Evolutionary conservation across 1,140 invertebrate species (phyloP).

Genomic region (Piezodorus guildinii): DNA sequence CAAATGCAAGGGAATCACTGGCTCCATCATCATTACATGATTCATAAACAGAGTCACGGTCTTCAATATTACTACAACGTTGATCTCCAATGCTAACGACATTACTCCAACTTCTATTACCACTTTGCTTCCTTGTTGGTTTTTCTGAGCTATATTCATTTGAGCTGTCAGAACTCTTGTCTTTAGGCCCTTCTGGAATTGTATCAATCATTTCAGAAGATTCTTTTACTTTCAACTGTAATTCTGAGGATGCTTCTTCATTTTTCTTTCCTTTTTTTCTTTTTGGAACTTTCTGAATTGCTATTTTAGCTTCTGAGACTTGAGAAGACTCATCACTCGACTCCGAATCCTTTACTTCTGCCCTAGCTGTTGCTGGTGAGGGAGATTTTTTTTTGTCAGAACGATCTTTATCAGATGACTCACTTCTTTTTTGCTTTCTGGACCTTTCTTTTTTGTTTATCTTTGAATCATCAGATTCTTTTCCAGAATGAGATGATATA

Average conservation of each 20-base stretch:
- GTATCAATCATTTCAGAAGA: background rate
- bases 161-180: constrained; percentile 19
- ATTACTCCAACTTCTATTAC: background rate
- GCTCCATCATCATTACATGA: constrained; percentile 26
- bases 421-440: constrained; percentile 5
- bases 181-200: background rate
- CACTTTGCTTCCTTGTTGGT: background rate
- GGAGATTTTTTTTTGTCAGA: background rate
- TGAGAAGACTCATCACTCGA: constrained; percentile 25
- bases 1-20: constrained; percentile 12
- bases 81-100: constrained; percentile 9
- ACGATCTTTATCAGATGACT: constrained; percentile 5
- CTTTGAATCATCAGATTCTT: constrained; percentile 12
- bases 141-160: background rate
- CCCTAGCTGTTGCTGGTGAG: constrained; percentile 9
- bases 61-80: constrained; percentile 19
- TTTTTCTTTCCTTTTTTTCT: constrained; percentile 19
- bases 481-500: constrained; percentile 6
- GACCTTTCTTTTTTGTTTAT: constrained; percentile 12
- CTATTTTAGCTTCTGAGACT: background rate
- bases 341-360: constrained; percentile 22
- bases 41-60: constrained; percentile 28
- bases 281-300: constrained; percentile 20
- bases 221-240: background rate
- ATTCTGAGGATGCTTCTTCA: background rate